A percentile compares a stretch with the other conserved stretches of the same genome.
Evolutionary conservation across 2,888 invertebrate species (phyloP).

Genomic region (Halictus quadricinctus): DNA sequence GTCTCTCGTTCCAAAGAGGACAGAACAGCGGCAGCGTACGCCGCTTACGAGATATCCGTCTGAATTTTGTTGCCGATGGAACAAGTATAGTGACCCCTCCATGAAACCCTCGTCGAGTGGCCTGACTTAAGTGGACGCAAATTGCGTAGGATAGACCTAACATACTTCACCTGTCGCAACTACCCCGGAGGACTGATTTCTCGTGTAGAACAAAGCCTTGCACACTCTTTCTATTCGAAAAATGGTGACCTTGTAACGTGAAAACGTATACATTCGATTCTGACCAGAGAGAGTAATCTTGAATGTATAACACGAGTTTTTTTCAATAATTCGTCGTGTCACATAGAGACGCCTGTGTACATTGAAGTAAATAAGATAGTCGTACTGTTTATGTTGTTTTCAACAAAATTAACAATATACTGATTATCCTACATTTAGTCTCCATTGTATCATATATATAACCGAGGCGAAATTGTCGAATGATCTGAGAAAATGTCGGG

Average conservation of each 20-base stretch:
- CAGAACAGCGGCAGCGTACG: slow-evolving; percentile 49
- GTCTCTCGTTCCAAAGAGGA: slow-evolving; percentile 61
- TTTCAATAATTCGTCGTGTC: background rate
- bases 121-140: background rate
- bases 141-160: slow-evolving; percentile 1
- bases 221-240: background rate
- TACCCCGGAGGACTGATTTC: background rate
- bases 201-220: background rate
- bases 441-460: background rate
- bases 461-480: background rate
- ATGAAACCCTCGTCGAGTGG: slow-evolving; percentile 8
- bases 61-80: slow-evolving; percentile 50
- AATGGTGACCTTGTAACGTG: background rate
- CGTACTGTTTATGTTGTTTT: background rate
- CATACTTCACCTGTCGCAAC: background rate
- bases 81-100: slow-evolving; percentile 12
- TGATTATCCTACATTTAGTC: background rate
- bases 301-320: background rate
- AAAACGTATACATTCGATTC: background rate
- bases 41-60: slow-evolving; percentile 73
- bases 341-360: background rate
- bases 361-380: background rate
- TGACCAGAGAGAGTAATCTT: background rate
- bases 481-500: slow-evolving; percentile 9
- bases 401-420: background rate